Evolutionary conservation across 2,113 vertebrate species (phyloP), one percentile per base, ranked within the genome.

Genomic region (Atlantisia rogersi): DNA sequence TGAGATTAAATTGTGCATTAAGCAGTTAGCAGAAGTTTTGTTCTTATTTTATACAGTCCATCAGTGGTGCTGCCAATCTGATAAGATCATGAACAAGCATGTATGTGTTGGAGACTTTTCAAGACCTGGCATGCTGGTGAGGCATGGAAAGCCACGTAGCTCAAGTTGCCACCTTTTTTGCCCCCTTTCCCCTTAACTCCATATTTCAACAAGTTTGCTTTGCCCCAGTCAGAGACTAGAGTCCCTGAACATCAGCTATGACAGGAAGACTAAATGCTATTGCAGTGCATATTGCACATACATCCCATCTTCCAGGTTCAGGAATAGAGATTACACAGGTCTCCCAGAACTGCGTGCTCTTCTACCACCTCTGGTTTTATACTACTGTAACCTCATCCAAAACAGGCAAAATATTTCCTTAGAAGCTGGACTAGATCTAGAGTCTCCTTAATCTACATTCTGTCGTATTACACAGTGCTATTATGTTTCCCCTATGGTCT

Each of bases 161-260:
- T 76, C 8, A 12, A 12, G 55, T 53, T n/a, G 17, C n/a, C 18
- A 52, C 42, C 44, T 62, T 26, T 39, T 37, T 25, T 6, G 7
- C 3, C 8, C 6, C 10, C 24, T 26, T 46, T 25, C 8, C 3
- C 10, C 25, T 56, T 50, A 91, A 0, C 7, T 40, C 50, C 3
- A 0, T 39, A 48, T 32, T 22, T 83, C 16, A 73, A 59, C 11
- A 64, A 59, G 37, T 63, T 79, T 60, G 35, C 12, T 93, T 52
- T 90, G 70, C 42, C 71, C 14, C 60, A 29, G 12, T 44, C 74
- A 70, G 56, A 48, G 14, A 25, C 14, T 55, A 29, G 0, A 56
- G 52, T 58, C 24, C 28, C 15, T 4, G 6, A 48, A 31, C 8
- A 15, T 18, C 69, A 84, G 32, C 13, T 22, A 26, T 1, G 8